Evolutionary conservation across 2,888 invertebrate genomes (phyloP).

Genomic region (Eilema sororculum): DNA sequence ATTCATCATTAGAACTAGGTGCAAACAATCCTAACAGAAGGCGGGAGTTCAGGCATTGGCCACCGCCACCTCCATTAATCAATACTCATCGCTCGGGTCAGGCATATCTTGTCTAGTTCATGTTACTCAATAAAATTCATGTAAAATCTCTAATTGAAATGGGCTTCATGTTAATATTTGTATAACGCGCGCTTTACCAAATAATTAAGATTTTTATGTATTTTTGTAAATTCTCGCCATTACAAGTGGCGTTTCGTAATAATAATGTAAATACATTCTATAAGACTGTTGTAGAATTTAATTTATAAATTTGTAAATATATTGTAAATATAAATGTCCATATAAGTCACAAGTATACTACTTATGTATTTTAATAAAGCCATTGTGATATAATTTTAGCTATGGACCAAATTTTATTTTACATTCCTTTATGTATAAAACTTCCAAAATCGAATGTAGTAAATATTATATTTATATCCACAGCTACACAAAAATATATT

Average conservation of each 20-base stretch:
- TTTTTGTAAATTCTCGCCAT: constrained; percentile 85
- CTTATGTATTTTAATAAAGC: constrained; percentile 88
- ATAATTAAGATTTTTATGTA: constrained; percentile 83
- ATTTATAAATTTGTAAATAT: constrained; percentile 85
- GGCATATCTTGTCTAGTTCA: constrained; percentile 85
- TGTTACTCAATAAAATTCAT: constrained; percentile 64
- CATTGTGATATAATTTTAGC: constrained; percentile 87
- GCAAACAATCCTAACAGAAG: constrained; percentile 78
- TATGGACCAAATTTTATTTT: constrained; percentile 69
- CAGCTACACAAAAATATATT: too few species aligned
- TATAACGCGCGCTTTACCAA: constrained; percentile 85
- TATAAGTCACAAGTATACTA: constrained; percentile 87
- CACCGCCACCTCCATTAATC: constrained; percentile 79
- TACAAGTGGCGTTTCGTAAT: constrained; percentile 79
- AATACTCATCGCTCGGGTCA: constrained; percentile 81
- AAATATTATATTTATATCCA: too few species aligned
- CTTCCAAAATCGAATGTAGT: neutral
- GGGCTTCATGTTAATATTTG: constrained; percentile 75
- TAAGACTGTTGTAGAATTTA: constrained; percentile 86
- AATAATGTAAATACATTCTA: constrained; percentile 85
- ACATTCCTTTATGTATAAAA: constrained; percentile 16
- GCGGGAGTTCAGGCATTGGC: constrained; percentile 82
- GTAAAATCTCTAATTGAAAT: constrained; percentile 73
- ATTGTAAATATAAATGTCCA: constrained; percentile 85
- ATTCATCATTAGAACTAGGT: constrained; percentile 92